Percentiles rank a stretch among this genome's conserved stretches.
Conservation (phyloP, 2,888 invertebrate species). For the Platynereis dumerilii region DNA sequence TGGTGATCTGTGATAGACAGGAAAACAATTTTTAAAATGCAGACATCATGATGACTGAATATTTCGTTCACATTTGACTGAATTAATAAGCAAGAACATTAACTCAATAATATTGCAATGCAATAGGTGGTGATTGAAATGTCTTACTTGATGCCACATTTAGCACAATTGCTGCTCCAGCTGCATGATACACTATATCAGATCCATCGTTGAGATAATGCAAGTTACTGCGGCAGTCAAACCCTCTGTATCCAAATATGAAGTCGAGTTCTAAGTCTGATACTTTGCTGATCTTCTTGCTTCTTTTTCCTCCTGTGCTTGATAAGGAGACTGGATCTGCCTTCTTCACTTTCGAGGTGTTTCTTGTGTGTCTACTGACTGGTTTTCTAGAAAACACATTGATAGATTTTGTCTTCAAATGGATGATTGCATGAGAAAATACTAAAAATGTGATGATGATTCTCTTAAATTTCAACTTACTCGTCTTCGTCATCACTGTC, state of each 20-base stretch:
- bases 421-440: not conserved
- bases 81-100: too few relatives aligned
- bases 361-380: conserved; percentile 53
- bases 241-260: conserved; percentile 63
- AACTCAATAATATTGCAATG: too few relatives aligned
- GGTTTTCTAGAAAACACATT: conserved; percentile 41
- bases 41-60: too few relatives aligned
- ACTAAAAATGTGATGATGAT: not conserved
- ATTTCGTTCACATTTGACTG: too few relatives aligned
- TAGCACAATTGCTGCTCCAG: conserved; percentile 62
- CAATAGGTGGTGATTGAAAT: not conserved
- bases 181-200: conserved; percentile 63
- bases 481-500: conserved; percentile 33
- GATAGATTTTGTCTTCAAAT: not conserved
- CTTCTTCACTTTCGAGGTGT: conserved; percentile 53
- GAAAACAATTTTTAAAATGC: too few relatives aligned
- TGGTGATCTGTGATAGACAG: conserved; percentile 51
- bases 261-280: conserved; percentile 60
- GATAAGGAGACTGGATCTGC: conserved; percentile 36
- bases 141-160: conserved; percentile 55
- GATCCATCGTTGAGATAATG: conserved; percentile 62
- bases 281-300: conserved; percentile 49
- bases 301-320: conserved; percentile 48
- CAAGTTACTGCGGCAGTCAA: conserved; percentile 60
- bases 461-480: conserved; percentile 1